Evolutionary conservation across 2,888 invertebrate species (phyloP).

Genomic region (Poecilobothrus nobilitatus): DNA sequence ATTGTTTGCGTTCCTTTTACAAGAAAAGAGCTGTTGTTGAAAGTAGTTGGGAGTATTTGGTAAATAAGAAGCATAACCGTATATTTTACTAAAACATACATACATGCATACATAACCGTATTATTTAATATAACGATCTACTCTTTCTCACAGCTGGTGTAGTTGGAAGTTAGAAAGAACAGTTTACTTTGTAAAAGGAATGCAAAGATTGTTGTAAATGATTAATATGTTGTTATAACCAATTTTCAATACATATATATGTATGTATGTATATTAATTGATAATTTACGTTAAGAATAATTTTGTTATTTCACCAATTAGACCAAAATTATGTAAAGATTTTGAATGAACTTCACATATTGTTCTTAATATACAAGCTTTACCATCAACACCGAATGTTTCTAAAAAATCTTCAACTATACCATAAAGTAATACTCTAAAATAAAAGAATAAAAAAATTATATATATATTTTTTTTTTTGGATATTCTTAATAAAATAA

Average conservation of each 20-base stretch:
- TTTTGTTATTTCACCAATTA: conserved; percentile 73
- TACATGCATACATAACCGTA: too few relatives aligned
- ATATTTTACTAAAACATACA: too few relatives aligned
- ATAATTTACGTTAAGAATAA: conserved; percentile 69
- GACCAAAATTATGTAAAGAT: conserved; percentile 65
- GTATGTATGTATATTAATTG: neutral
- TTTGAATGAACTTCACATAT: conserved; percentile 82
- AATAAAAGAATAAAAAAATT: conserved; percentile 11
- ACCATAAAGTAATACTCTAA: conserved; percentile 63
- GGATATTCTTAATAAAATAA: neutral
- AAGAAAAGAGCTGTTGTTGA: too few relatives aligned
- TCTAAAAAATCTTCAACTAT: conserved; percentile 70
- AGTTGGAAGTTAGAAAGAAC: neutral
- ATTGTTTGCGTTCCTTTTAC: too few relatives aligned
- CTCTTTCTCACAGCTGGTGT: too few relatives aligned
- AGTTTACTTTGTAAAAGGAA: neutral
- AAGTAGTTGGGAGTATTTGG: too few relatives aligned
- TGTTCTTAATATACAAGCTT: conserved; percentile 69
- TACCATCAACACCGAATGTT: conserved; percentile 74
- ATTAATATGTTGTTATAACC: neutral
- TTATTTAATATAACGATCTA: too few relatives aligned
- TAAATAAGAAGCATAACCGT: too few relatives aligned
- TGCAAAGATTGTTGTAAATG: neutral
- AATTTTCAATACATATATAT: too few relatives aligned
- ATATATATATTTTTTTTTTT: neutral